These are phyloP conservation scores for Pagrus major DNA, from an alignment of 2,113 vertebrate genomes.

Conservation along the genomic window DNA sequence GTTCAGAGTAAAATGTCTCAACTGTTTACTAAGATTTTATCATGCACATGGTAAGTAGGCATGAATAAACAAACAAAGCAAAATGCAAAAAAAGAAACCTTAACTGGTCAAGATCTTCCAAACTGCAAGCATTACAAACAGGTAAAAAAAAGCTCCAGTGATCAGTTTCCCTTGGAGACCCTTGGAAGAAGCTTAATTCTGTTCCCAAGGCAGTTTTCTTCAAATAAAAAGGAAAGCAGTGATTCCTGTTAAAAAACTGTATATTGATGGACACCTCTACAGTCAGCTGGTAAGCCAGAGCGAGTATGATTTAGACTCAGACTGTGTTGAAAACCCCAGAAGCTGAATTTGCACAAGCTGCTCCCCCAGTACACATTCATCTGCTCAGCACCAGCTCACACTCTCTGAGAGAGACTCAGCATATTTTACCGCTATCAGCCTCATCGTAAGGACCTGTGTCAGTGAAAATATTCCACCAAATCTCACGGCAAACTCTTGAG, in stretches of 20 bases:
- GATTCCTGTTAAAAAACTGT: background rate
- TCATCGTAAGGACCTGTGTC: background rate
- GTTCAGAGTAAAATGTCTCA: background rate
- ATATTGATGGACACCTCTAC: background rate
- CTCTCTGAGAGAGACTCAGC: background rate
- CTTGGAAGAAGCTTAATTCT: background rate
- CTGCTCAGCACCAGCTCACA: constrained; percentile 48
- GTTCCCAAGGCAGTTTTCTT: background rate
- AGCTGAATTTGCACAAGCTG: constrained; percentile 56
- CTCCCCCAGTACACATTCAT: constrained; percentile 62
- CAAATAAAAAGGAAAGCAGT: background rate
- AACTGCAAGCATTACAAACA: background rate
- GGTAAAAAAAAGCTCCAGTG: background rate
- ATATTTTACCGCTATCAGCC: constrained; percentile 1
- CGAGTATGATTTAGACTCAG: constrained; percentile 10
- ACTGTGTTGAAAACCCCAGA: constrained; percentile 61
- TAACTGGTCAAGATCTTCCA: background rate
- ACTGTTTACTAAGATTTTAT: background rate
- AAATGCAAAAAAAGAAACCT: background rate
- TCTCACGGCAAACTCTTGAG: background rate
- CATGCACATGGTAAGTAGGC: too few species aligned
- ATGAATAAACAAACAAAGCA: background rate
- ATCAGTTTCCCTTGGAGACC: background rate
- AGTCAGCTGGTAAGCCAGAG: background rate
- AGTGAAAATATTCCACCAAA: background rate